Conservation (phyloP, 2,888 invertebrate genomes). For the Sisyra nigra region DNA sequence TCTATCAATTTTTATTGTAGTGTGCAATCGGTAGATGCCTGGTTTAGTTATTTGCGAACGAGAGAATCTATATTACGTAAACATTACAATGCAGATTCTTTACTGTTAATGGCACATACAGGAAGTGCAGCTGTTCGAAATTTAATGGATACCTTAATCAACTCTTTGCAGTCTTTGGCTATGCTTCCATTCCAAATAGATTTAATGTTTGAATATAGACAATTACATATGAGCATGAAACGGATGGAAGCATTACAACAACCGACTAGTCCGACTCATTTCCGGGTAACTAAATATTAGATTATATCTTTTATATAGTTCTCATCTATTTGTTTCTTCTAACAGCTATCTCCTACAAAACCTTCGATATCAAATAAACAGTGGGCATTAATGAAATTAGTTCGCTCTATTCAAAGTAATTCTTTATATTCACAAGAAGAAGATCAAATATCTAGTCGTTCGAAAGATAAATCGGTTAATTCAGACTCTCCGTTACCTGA, state of each 20-base stretch:
- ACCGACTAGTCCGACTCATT: constrained; percentile 23
- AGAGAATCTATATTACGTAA: constrained; percentile 66
- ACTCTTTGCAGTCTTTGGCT: constrained; percentile 62
- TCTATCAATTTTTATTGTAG: constrained; percentile 27
- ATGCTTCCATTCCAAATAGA: constrained; percentile 69
- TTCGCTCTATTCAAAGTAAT: constrained; percentile 39
- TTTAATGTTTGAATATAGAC: constrained; percentile 61
- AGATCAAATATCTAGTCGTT: constrained; percentile 19
- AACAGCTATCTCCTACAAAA: constrained; percentile 33
- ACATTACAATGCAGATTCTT: constrained; percentile 61
- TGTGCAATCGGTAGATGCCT: constrained; percentile 75
- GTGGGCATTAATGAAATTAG: constrained; percentile 38
- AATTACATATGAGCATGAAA: constrained; percentile 59
- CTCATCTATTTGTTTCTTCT: constrained; percentile 7
- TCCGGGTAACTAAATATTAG: constrained; percentile 16
- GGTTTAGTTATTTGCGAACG: constrained; percentile 74
- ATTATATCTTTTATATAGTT: constrained; percentile 5
- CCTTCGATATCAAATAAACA: constrained; percentile 36
- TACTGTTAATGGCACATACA: constrained; percentile 47
- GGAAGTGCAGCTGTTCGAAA: constrained; percentile 41
- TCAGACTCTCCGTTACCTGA: constrained; percentile 39
- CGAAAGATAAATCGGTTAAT: constrained; percentile 19
- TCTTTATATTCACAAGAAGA: constrained; percentile 17
- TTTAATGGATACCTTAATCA: constrained; percentile 55
- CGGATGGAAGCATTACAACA: constrained; percentile 35